A percentile compares a stretch with the other conserved stretches of the same genome.
Evolutionary conservation across 2,113 vertebrate species (phyloP).

Genomic region (Corydoras sp.): DNA sequence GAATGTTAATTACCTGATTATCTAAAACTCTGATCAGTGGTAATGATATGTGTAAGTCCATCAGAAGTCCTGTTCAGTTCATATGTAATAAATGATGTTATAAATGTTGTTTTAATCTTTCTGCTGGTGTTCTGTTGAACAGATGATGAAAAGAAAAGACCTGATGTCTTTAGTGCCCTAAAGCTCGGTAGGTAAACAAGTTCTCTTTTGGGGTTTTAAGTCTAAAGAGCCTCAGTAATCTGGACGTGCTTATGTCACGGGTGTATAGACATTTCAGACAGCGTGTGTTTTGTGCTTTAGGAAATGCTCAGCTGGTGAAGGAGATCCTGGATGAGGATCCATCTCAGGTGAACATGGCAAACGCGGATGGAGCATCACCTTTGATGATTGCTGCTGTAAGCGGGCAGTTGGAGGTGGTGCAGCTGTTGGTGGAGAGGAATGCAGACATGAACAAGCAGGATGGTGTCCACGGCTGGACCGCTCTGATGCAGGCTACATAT

Average conservation of each 20-base stretch:
- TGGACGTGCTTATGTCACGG: not conserved
- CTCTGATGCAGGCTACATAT: slow-evolving; percentile 96
- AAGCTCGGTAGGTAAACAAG: slow-evolving; percentile 76
- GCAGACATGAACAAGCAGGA: slow-evolving; percentile 89
- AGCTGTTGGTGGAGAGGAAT: slow-evolving; percentile 85
- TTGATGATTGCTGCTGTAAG: slow-evolving; percentile 93
- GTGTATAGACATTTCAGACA: not conserved
- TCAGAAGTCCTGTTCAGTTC: too few species aligned
- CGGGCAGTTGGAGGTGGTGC: slow-evolving; percentile 85
- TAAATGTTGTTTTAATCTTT: not conserved
- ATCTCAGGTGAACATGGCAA: slow-evolving; percentile 82
- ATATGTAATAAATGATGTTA: not conserved
- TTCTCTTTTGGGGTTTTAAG: too few species aligned
- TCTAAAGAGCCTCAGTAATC: not conserved
- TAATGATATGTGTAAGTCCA: too few species aligned
- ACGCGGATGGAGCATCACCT: slow-evolving; percentile 86
- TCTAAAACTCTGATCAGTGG: too few species aligned
- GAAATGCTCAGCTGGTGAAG: slow-evolving; percentile 85
- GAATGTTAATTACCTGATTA: too few species aligned
- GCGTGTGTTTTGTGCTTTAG: slow-evolving; percentile 55
- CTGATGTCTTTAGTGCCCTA: slow-evolving; percentile 88
- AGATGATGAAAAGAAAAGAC: slow-evolving; percentile 88
- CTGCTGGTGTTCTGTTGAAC: slow-evolving; percentile 27
- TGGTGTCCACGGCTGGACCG: slow-evolving; percentile 88
- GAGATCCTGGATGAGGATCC: slow-evolving; percentile 89